Percentiles rank a stretch among this genome's conserved stretches.
Evolutionary conservation across 2,888 invertebrate genomes (phyloP).

Genomic region (Ditula angustiorana): DNA sequence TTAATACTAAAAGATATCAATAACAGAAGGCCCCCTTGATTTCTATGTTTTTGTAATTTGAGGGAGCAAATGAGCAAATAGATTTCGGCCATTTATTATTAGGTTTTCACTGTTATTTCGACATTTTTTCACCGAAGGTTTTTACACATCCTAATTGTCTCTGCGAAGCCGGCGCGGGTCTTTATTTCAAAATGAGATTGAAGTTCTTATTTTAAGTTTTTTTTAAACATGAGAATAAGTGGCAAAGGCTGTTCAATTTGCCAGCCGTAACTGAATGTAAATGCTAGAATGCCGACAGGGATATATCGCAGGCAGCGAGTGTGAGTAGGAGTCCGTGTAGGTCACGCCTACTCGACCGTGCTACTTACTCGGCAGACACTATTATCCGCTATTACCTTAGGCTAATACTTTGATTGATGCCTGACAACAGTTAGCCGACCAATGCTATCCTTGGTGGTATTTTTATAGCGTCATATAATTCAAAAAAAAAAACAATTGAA

Average conservation of each 20-base stretch:
- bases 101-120: too few species aligned
- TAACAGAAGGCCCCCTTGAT: too few species aligned
- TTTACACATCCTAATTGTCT: too few species aligned
- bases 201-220: not conserved
- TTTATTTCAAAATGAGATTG: too few species aligned
- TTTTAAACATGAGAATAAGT: not conserved
- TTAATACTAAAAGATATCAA: too few species aligned
- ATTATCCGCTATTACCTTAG: slow-evolving; percentile 21
- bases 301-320: slow-evolving; percentile 15
- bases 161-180: too few species aligned
- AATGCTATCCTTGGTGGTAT: not conserved
- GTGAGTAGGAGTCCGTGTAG: slow-evolving; percentile 45
- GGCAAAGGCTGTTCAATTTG: slow-evolving; percentile 17
- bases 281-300: slow-evolving; percentile 20
- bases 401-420: not conserved
- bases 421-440: not conserved
- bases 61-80: too few species aligned
- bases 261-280: slow-evolving; percentile 19
- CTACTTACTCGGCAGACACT: slow-evolving; percentile 46
- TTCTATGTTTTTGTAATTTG: too few species aligned
- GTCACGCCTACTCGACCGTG: slow-evolving; percentile 55
- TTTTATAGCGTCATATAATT: too few species aligned
- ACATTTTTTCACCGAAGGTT: too few species aligned
- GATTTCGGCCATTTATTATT: too few species aligned
- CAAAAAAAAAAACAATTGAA: too few species aligned